phyloP scores from a whole-genome alignment of 1,140 invertebrate genomes.

The Drosophila subobscura region DNA sequence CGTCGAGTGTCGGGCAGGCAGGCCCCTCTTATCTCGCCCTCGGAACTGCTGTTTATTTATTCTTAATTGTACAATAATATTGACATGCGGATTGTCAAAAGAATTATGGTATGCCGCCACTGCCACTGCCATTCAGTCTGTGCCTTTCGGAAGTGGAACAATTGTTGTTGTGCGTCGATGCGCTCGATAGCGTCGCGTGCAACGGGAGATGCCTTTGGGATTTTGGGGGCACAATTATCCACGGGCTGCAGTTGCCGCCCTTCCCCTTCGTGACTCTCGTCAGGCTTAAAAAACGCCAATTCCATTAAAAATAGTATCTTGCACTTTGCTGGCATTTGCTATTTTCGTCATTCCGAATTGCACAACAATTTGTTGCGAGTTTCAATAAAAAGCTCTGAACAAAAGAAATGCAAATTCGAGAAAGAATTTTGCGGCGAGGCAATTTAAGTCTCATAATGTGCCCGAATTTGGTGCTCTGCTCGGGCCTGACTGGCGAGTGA shows the following conservation, averaged over 20 bases:
- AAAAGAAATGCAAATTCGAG: constrained; percentile 42
- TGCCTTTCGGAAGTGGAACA: constrained; percentile 70
- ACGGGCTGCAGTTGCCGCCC: not conserved
- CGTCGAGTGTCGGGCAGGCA: too few relatives aligned
- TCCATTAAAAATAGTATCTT: constrained; percentile 65
- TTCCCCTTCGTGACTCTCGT: not conserved
- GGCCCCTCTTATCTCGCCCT: constrained; percentile 37
- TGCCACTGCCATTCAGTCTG: constrained; percentile 41
- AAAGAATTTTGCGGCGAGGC: constrained; percentile 13
- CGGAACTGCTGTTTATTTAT: constrained; percentile 53
- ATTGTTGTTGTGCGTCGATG: constrained; percentile 67
- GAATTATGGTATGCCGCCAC: constrained; percentile 42
- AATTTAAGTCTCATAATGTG: constrained; percentile 47
- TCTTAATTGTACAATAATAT: constrained; percentile 67
- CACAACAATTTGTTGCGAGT: constrained; percentile 42
- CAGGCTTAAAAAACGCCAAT: constrained; percentile 22
- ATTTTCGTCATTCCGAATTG: constrained; percentile 51
- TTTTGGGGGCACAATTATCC: constrained; percentile 3
- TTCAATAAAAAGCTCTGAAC: constrained; percentile 9
- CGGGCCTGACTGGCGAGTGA: constrained; percentile 10
- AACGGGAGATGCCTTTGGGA: constrained; percentile 17
- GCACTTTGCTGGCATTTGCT: constrained; percentile 66
- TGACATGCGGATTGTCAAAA: constrained; percentile 53
- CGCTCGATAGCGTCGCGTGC: constrained; percentile 59
- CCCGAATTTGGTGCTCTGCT: constrained; percentile 31